Conservation (phyloP, 2,113 vertebrate genomes). For the Pteropus alecto region DNA sequence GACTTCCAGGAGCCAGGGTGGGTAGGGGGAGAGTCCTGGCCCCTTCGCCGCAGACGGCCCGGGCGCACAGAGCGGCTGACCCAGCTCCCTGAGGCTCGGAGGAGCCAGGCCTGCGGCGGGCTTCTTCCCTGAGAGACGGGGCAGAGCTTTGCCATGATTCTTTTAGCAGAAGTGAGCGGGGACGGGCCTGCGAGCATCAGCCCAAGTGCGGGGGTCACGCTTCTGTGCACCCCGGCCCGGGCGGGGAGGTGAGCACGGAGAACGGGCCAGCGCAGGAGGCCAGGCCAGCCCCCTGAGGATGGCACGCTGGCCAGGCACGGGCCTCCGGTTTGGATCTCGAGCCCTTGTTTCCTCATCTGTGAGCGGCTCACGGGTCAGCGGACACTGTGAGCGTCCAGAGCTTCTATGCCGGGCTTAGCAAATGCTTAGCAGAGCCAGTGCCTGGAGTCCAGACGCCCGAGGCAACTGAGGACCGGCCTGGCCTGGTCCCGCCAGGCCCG, state of each 20-base stretch:
- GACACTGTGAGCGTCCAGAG: rapidly evolving
- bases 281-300: rapidly evolving
- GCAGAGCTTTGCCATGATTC: no score
- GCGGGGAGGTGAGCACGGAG: no score
- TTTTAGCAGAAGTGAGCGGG: no score
- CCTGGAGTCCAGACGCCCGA: no score
- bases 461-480: background rate
- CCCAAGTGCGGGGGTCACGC: no score
- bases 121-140: no score
- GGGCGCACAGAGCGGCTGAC: background rate
- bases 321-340: background rate
- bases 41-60: rapidly evolving
- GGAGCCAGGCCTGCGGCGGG: no score
- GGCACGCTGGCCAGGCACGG: rapidly evolving
- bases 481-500: background rate
- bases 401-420: rapidly evolving
- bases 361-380: rapidly evolving
- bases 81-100: rapidly evolving
- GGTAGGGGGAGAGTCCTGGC: rapidly evolving
- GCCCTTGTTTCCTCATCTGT: background rate
- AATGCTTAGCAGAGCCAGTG: background rate
- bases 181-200: no score
- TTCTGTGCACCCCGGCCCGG: no score
- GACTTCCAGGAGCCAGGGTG: rapidly evolving
- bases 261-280: background rate